A percentile compares a stretch with the other conserved stretches of the same genome.
Evolutionary conservation across 2,888 invertebrate species (phyloP).

Genomic region (Cantharis rufa): DNA sequence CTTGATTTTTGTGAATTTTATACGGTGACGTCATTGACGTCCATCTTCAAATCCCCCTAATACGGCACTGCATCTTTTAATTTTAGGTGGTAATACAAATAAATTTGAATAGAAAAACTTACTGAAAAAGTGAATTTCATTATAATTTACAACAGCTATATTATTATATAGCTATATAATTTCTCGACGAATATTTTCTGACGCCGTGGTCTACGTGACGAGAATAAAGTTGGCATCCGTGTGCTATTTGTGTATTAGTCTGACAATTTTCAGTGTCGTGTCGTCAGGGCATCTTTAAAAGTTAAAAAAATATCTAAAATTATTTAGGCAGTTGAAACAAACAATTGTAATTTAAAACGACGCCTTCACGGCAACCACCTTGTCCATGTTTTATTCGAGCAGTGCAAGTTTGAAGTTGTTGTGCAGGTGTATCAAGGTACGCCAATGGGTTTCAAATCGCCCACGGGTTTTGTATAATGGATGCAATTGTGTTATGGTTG

Average conservation of each 20-base stretch:
- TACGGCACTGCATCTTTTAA: not conserved
- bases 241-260: constrained; percentile 8
- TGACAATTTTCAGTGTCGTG: constrained; percentile 17
- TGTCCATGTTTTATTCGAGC: not conserved
- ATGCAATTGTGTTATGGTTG: constrained; percentile 18
- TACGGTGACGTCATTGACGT: too few species aligned
- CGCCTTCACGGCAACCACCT: not conserved
- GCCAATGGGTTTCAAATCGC: constrained; percentile 21
- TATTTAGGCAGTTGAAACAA: not conserved
- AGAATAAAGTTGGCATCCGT: constrained; percentile 20
- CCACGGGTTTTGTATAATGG: constrained; percentile 2
- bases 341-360: not conserved
- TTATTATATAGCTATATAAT: too few species aligned
- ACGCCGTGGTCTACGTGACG: constrained; percentile 32
- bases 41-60: not conserved
- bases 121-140: not conserved
- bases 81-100: not conserved
- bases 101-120: not conserved
- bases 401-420: not conserved
- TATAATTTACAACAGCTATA: not conserved
- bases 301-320: not conserved
- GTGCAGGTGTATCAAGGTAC: constrained; percentile 3
- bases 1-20: too few species aligned
- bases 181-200: constrained; percentile 29
- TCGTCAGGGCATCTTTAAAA: not conserved